A percentile compares a stretch with the other conserved stretches of the same genome.
Conservation (phyloP, 37 sponge, comb jelly and placozoan genomes). For the Spongilla lacustris region DNA sequence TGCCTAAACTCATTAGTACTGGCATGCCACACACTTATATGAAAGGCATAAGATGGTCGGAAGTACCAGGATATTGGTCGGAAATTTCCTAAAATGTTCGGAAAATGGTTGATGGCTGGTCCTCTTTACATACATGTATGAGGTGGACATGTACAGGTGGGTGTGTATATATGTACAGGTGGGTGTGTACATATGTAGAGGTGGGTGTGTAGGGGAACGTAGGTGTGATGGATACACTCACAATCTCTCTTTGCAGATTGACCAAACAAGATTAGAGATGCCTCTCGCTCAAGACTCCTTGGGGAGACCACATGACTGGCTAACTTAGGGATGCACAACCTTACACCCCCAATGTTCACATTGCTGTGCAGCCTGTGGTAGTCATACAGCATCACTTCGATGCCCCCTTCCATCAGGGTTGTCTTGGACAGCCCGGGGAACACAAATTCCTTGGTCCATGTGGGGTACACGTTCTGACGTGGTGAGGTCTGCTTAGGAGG, state of each 20-base stretch:
- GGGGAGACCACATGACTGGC: not conserved
- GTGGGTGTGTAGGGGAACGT: no score
- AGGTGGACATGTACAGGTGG: no score
- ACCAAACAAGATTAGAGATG: not conserved
- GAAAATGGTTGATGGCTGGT: no score
- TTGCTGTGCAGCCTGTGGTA: constrained; percentile 27
- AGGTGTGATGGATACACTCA: not conserved
- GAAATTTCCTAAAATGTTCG: no score
- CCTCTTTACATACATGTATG: no score
- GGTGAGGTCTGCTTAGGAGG: constrained; percentile 50
- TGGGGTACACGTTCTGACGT: constrained; percentile 50
- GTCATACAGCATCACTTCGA: constrained; percentile 66
- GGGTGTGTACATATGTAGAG: no score
- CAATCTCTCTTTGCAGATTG: constrained; percentile 1
- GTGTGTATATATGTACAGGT: no score
- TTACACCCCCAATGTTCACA: constrained; percentile 43
- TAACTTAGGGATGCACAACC: not conserved
- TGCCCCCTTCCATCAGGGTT: constrained; percentile 34
- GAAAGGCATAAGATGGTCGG: no score
- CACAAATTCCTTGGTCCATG: constrained; percentile 56
- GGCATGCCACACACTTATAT: no score
- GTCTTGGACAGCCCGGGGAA: constrained; percentile 25
- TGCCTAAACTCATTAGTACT: no score
- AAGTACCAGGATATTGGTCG: no score
- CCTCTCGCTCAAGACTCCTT: not conserved